Conservation (phyloP, 64 coral and sea anemone genomes). For the Pocillopora verrucosa region DNA sequence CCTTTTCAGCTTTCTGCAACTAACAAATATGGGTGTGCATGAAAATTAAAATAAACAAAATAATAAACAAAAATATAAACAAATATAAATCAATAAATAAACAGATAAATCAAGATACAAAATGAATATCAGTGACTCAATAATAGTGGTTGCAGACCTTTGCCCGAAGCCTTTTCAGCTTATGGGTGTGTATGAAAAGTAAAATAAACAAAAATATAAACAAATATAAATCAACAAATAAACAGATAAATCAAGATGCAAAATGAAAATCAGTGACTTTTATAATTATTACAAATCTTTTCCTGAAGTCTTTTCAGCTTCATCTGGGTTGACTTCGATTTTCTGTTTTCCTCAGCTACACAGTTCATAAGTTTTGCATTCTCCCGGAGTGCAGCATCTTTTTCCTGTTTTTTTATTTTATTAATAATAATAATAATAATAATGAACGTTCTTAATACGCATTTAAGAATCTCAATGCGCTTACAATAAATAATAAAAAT, state of each 20-base stretch:
- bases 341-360: conserved; percentile 44
- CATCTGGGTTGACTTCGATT: conserved; percentile 44
- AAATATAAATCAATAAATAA: conserved; percentile 32
- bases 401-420: no score
- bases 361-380: no score
- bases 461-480: no score
- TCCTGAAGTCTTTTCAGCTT: conserved; percentile 22
- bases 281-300: conserved; percentile 14
- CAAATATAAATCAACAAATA: neutral
- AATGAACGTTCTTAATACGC: no score
- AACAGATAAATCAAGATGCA: conserved; percentile 14
- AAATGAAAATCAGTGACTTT: conserved; percentile 1
- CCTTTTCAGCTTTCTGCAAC: conserved; percentile 15
- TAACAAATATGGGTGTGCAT: neutral
- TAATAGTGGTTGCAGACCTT: conserved; percentile 48
- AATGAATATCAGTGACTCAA: neutral
- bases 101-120: conserved; percentile 21
- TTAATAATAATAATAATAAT: no score
- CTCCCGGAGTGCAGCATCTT: no score
- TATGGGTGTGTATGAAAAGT: neutral
- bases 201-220: conserved; percentile 5
- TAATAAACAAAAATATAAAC: neutral
- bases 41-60: conserved; percentile 8
- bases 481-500: no score
- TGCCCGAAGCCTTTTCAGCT: conserved; percentile 10